These are phyloP conservation scores for Taenioides sp. DNA, from an alignment of 2,797 vertebrate species.

Conservation along the genomic window DNA sequence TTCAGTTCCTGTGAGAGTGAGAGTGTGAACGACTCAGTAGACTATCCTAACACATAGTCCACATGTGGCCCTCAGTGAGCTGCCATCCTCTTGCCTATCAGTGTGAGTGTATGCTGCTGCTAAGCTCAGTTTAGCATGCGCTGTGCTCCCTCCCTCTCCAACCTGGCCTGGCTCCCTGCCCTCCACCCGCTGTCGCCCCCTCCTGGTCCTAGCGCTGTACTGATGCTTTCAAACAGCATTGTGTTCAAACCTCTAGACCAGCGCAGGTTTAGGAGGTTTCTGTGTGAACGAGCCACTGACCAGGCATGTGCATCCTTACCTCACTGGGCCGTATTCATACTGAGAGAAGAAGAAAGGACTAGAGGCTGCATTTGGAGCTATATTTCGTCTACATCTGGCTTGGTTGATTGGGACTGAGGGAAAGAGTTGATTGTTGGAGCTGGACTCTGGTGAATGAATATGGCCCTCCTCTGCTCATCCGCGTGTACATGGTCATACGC, in stretches of 20 bases:
- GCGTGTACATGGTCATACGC: slow-evolving; percentile 68
- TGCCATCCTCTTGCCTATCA: slow-evolving; percentile 87
- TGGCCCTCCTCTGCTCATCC: slow-evolving; percentile 73
- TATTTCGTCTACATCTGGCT: slow-evolving; percentile 35
- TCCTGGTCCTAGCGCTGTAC: slow-evolving; percentile 46
- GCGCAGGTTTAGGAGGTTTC: slow-evolving; percentile 71
- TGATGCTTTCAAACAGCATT: slow-evolving; percentile 54
- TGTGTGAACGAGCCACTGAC: slow-evolving; percentile 57
- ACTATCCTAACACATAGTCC: not conserved
- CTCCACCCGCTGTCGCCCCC: slow-evolving; percentile 41
- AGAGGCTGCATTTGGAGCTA: slow-evolving; percentile 37
- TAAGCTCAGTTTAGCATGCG: slow-evolving; percentile 67
- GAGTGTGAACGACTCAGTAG: not conserved
- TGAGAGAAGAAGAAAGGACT: slow-evolving; percentile 36
- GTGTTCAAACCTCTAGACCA: slow-evolving; percentile 69
- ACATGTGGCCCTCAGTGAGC: slow-evolving; percentile 86
- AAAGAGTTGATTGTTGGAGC: slow-evolving; percentile 29
- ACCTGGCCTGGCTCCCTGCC: slow-evolving; percentile 44
- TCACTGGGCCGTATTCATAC: slow-evolving; percentile 75
- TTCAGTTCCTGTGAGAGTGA: not conserved
- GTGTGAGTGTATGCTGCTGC: slow-evolving; percentile 62
- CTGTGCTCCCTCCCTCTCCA: slow-evolving; percentile 61
- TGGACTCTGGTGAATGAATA: slow-evolving; percentile 74
- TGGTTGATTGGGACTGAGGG: slow-evolving; percentile 41
- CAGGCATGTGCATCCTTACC: slow-evolving; percentile 69